These are phyloP conservation scores for Colletes latitarsis DNA, from an alignment of 1,140 invertebrate genomes.

Conservation along the genomic window DNA sequence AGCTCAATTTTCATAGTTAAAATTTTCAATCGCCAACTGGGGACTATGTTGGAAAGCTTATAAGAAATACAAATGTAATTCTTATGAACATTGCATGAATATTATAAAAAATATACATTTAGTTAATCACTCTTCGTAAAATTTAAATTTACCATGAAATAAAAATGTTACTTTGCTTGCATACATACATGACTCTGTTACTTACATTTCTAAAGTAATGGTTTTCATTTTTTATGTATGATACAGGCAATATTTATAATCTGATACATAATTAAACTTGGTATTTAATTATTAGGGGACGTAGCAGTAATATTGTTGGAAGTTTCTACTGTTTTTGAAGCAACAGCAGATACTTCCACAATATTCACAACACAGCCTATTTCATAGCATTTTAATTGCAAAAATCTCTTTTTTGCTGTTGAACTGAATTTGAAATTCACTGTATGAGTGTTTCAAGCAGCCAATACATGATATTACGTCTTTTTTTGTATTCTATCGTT, in stretches of 20 bases:
- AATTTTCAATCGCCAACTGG: neutral
- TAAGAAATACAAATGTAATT: too few relatives aligned
- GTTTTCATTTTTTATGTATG: neutral
- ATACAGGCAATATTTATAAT: neutral
- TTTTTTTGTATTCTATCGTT: too few relatives aligned
- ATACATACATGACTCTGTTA: neutral
- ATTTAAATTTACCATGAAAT: neutral
- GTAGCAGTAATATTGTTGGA: neutral
- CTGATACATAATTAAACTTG: neutral
- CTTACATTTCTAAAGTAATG: neutral
- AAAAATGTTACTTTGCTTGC: neutral
- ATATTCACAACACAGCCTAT: neutral
- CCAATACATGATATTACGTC: neutral
- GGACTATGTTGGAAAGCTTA: too few relatives aligned
- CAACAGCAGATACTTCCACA: neutral
- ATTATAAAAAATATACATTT: conserved; percentile 4
- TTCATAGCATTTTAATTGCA: neutral
- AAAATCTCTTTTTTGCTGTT: neutral
- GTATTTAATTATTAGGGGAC: neutral
- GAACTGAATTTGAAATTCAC: neutral
- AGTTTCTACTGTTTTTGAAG: neutral
- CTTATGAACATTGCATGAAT: neutral
- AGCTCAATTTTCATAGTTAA: neutral
- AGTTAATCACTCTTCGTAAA: conserved; percentile 2
- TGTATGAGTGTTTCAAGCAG: neutral